phyloP scores from a whole-genome alignment of 2,888 invertebrate species.

The Mesorhabditis spiculigera region DNA sequence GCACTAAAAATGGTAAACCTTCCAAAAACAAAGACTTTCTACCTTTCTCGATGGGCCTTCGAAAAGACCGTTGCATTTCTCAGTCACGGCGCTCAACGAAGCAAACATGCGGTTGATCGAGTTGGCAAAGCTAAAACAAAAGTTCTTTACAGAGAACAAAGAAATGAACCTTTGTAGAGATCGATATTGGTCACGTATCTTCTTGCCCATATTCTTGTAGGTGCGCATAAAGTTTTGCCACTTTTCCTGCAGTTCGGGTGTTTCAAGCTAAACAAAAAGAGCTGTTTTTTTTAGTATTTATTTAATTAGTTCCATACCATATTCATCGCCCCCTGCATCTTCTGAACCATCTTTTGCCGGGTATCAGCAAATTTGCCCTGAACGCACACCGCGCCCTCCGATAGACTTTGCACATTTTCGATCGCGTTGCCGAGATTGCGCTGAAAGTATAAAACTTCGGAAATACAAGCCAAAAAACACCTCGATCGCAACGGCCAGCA shows the following conservation, averaged over 20 bases:
- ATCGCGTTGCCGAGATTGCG: conserved; percentile 1
- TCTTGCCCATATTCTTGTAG: not conserved
- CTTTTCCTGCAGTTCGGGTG: not conserved
- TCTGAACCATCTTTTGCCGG: not conserved
- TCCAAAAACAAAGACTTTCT: not conserved
- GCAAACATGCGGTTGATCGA: not conserved
- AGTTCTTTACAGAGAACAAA: not conserved
- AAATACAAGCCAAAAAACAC: not conserved
- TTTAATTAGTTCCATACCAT: not conserved
- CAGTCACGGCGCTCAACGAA: not conserved
- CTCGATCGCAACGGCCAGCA: not conserved
- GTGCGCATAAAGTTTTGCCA: not conserved
- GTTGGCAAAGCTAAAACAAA: not conserved
- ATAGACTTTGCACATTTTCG: not conserved
- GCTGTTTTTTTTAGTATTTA: not conserved
- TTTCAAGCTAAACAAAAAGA: not conserved
- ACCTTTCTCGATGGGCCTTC: not conserved
- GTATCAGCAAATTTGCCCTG: not conserved
- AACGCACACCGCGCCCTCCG: not conserved
- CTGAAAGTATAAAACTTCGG: not conserved
- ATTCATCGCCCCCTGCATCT: not conserved
- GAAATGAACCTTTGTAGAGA: not conserved
- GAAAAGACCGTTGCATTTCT: conserved; percentile 2
- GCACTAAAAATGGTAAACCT: not conserved
- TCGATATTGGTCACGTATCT: not conserved